These are phyloP conservation scores for Illadopsis cleaveri DNA, from an alignment of 2,113 vertebrate genomes.

Conservation along the genomic window DNA sequence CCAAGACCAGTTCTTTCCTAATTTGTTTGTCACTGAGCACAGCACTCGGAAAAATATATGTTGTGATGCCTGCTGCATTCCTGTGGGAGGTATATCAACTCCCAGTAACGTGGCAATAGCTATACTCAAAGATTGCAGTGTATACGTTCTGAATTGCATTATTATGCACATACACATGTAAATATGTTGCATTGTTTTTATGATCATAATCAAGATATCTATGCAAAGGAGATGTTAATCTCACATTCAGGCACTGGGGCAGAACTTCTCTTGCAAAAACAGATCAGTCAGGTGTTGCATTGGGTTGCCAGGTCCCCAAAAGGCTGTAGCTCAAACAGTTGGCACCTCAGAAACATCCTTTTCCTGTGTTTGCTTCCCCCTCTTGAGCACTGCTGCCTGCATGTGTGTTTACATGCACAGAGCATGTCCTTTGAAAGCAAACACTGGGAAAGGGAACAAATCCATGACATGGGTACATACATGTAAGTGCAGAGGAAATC, in stretches of 20 bases:
- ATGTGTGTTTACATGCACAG: accelerated
- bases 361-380: background rate
- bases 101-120: background rate
- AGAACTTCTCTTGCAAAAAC: background rate
- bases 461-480: accelerated
- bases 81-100: background rate
- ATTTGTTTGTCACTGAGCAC: accelerated
- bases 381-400: background rate
- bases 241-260: background rate
- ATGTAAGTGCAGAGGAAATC: background rate
- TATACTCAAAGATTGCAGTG: background rate
- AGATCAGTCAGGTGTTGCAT: background rate
- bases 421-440: background rate
- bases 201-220: background rate
- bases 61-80: background rate
- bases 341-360: background rate
- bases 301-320: background rate
- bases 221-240: background rate
- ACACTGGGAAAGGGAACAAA: background rate
- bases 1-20: background rate
- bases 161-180: background rate
- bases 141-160: background rate
- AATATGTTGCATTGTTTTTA: background rate
- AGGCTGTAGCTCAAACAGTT: background rate
- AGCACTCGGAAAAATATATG: background rate